These are phyloP conservation scores for Urosaurus nigricauda DNA, from an alignment of 2,797 vertebrate genomes.

Conservation along the genomic window DNA sequence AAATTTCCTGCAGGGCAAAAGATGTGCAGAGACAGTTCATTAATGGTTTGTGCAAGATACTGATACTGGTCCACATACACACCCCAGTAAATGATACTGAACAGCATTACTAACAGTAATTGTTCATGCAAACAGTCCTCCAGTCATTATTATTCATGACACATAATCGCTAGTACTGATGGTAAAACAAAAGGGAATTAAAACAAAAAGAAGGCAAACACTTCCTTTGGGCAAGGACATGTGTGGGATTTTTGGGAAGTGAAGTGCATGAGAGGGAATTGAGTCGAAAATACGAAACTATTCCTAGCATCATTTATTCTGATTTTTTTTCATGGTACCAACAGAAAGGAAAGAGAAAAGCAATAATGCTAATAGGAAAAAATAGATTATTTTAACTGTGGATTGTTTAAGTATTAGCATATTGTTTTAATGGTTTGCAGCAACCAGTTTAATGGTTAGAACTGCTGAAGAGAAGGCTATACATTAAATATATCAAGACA, in stretches of 20 bases:
- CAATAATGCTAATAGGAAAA: background rate
- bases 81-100: constrained; percentile 10
- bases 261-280: background rate
- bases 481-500: background rate
- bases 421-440: too few species aligned
- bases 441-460: too few species aligned
- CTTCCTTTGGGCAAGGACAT: background rate
- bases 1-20: constrained; percentile 26
- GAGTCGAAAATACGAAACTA: background rate
- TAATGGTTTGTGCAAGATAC: background rate
- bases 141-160: constrained; percentile 7
- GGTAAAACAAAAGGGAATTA: background rate
- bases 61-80: background rate
- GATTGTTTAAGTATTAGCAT: too few species aligned
- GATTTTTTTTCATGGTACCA: background rate
- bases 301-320: background rate
- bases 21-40: background rate
- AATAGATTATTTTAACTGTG: background rate
- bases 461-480: background rate
- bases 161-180: background rate
- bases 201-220: background rate
- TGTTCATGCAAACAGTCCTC: constrained; percentile 22
- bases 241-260: background rate
- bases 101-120: background rate
- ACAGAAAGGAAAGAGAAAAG: background rate